Base-by-base conservation (phyloP, 2,113 vertebrate genomes). In the Ictidomys tridecemlineatus region DNA sequence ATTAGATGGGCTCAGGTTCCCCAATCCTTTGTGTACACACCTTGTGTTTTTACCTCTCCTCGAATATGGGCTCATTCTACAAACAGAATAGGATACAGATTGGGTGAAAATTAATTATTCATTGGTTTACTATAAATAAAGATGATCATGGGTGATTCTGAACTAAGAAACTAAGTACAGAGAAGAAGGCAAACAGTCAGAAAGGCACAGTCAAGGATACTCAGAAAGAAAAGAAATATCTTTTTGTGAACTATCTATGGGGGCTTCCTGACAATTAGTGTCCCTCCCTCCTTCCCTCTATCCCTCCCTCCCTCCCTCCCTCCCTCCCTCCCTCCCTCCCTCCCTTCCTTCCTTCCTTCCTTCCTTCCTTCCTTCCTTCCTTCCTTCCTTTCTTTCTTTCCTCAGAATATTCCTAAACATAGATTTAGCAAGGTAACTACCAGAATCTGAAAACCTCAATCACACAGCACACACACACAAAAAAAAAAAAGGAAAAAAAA, bases 11-110 rank as follows among this genome's bases (percentile, higher is more conserved):
- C 4, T 3, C 2, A 17, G 4, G 48, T 69, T 5, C 37, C 16
- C 9, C 17, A 32, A 2, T 58, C 0, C 20, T 13, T n/a, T 6
- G 14, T 69, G 3, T 13, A 18, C 0, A 32, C 4, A 70, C 1
- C 0, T 51, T 30, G 7, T 26, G 34, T n/a, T 24, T 79, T 37
- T 72, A n/a, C 5, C 39, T 70, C 4, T 13, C 17, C 10, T 45
- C 28, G 0, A n/a, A 28, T 74, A 5, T 18, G 4, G 10, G 4
- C 6, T 13, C 86, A 45, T 83, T 0, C 0, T 77, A 14, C 7
- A 14, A 48, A 30, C 37, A 17, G 2, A 8, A 61, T 9, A 84
- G 26, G n/a, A 42, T 53, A 63, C 61, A 10, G 16, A 51, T 39
- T 67, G 10, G 10, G 2, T 69, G 26, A 17, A 61, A 61, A 42